Evolutionary conservation across 1,140 invertebrate species (phyloP).

Genomic region (Procambarus clarkii): DNA sequence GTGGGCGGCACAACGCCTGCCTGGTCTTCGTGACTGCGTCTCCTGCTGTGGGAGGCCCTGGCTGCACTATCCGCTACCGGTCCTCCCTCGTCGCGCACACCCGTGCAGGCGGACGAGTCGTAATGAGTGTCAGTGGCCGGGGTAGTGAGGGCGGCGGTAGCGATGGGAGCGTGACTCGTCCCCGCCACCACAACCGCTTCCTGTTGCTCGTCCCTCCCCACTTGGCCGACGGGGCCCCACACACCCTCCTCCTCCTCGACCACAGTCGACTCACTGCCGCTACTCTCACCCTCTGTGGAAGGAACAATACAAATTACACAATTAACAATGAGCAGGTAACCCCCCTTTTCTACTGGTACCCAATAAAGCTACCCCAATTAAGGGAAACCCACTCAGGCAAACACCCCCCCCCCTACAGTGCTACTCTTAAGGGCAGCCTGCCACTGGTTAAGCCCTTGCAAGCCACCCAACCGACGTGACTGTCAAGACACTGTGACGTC

Average conservation of each 20-base stretch:
- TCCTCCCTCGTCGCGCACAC: conserved; percentile 2
- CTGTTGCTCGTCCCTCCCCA: conserved; percentile 10
- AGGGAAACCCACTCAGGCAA: too few relatives aligned
- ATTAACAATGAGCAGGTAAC: too few relatives aligned
- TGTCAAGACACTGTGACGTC: too few relatives aligned
- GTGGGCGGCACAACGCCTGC: not conserved
- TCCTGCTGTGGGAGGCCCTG: conserved; percentile 8
- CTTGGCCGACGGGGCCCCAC: not conserved
- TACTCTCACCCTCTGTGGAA: conserved; percentile 43
- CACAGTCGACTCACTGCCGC: conserved; percentile 39
- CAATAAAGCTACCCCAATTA: too few relatives aligned
- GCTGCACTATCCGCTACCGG: conserved; percentile 9
- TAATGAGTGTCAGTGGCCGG: conserved; percentile 38
- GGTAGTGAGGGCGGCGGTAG: conserved; percentile 24
- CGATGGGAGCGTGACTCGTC: conserved; percentile 31
- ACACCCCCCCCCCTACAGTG: too few relatives aligned
- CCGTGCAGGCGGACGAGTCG: conserved; percentile 46
- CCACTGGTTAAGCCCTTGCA: too few relatives aligned
- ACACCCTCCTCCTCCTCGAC: conserved; percentile 39
- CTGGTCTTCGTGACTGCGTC: not conserved
- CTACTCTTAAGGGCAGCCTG: too few relatives aligned
- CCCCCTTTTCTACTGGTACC: too few relatives aligned
- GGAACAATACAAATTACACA: too few relatives aligned
- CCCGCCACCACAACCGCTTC: conserved; percentile 28
- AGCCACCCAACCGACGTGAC: too few relatives aligned